Conservation (phyloP, 2,797 vertebrate species). For the Ctenopoma multispine region DNA sequence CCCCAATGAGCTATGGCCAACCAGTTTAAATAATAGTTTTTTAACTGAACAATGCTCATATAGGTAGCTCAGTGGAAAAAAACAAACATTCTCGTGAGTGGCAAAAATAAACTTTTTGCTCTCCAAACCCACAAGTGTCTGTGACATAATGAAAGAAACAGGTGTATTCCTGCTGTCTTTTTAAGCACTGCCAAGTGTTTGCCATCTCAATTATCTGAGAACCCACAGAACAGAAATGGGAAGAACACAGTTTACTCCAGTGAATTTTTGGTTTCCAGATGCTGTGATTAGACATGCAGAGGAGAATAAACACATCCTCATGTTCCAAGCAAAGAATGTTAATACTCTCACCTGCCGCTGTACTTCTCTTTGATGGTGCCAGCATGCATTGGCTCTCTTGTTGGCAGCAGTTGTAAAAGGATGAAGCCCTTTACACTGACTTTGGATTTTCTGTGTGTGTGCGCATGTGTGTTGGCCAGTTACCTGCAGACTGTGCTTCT, state of each 20-base stretch:
- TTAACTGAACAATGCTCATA: not conserved
- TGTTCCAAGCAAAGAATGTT: constrained; percentile 71
- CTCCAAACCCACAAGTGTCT: constrained; percentile 30
- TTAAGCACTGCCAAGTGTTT: constrained; percentile 70
- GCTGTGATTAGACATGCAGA: constrained; percentile 64
- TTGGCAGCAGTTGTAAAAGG: constrained; percentile 66
- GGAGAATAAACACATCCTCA: constrained; percentile 69
- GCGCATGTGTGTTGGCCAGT: constrained; percentile 13
- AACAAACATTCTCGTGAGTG: constrained; percentile 20
- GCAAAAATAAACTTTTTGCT: constrained; percentile 28
- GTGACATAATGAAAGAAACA: constrained; percentile 65
- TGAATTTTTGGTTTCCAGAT: constrained; percentile 66
- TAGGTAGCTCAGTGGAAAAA: constrained; percentile 17
- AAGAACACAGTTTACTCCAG: constrained; percentile 35
- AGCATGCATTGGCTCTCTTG: constrained; percentile 61
- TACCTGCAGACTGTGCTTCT: constrained; percentile 32
- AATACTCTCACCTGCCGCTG: constrained; percentile 76
- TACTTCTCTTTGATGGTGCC: constrained; percentile 73
- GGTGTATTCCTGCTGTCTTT: constrained; percentile 40
- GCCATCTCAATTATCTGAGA: constrained; percentile 48
- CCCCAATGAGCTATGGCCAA: not conserved
- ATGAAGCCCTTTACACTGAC: constrained; percentile 38
- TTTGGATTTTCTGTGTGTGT: constrained; percentile 12
- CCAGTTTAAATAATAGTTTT: not conserved
- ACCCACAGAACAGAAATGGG: constrained; percentile 39